Percentiles rank a stretch among this genome's conserved stretches.
Conservation (phyloP, 2,797 vertebrate species). For the Neomorphus geoffroyi region DNA sequence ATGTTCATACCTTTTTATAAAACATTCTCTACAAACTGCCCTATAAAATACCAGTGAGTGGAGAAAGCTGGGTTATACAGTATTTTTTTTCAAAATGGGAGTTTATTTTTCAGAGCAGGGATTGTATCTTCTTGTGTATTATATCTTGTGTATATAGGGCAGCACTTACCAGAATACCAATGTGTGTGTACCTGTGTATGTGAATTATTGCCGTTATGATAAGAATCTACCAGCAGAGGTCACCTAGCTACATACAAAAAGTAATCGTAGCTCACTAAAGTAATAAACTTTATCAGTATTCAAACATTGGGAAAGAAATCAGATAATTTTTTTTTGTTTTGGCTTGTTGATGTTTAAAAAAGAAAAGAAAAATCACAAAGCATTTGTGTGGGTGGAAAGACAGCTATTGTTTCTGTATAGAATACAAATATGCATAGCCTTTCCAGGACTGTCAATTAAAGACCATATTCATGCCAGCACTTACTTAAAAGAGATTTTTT, state of each 20-base stretch:
- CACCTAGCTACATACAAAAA: constrained; percentile 5
- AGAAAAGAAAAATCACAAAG: not conserved
- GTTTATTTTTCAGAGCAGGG: not conserved
- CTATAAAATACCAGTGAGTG: not conserved
- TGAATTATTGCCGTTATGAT: not conserved
- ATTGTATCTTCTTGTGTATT: not conserved
- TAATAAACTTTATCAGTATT: not conserved
- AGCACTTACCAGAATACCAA: not conserved
- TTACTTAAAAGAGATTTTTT: not conserved
- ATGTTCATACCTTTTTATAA: not conserved
- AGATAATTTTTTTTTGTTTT: not conserved
- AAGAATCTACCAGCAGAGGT: constrained; percentile 49
- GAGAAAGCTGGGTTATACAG: not conserved
- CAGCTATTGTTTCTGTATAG: constrained; percentile 12
- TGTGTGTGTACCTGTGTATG: not conserved
- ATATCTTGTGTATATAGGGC: constrained; percentile 3
- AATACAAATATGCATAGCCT: constrained; percentile 38
- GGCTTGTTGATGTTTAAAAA: not conserved
- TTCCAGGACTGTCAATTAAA: constrained; percentile 40
- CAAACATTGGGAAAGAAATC: not conserved
- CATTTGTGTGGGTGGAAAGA: not conserved
- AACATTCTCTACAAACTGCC: not conserved
- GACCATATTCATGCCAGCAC: constrained; percentile 11
- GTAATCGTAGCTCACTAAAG: not conserved
- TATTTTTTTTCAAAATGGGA: not conserved